Conservation (phyloP, 2,113 vertebrate genomes). For the Alouatta palliata region DNA sequence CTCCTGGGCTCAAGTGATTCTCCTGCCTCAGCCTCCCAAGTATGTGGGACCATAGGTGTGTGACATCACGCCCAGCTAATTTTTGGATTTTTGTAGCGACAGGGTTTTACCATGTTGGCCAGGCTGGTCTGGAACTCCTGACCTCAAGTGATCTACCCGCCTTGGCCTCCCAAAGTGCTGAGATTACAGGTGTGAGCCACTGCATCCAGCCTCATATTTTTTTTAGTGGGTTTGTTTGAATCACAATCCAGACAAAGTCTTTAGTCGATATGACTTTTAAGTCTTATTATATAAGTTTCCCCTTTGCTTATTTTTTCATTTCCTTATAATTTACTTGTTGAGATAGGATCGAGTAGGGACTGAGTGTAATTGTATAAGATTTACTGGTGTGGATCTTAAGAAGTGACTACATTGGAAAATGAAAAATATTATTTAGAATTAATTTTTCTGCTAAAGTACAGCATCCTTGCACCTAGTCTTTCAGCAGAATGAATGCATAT, state of each 20-base stretch:
- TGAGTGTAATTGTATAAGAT: not conserved
- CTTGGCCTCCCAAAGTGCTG: too few species aligned
- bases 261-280: not conserved
- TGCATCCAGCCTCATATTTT: not conserved
- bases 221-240: not conserved
- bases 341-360: not conserved
- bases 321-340: not conserved
- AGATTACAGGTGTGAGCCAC: too few species aligned
- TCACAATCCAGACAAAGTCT: not conserved
- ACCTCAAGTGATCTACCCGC: too few species aligned
- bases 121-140: too few species aligned
- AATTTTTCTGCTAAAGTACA: not conserved
- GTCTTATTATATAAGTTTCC: not conserved
- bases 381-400: not conserved
- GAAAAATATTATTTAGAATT: not conserved
- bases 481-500: not conserved
- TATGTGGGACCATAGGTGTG: too few species aligned
- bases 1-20: too few species aligned
- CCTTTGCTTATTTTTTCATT: not conserved
- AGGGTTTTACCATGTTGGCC: too few species aligned
- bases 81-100: too few species aligned
- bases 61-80: too few species aligned
- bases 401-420: conserved; percentile 4
- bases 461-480: not conserved
- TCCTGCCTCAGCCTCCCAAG: too few species aligned